Evolutionary conservation across 2,113 vertebrate species (phyloP), one percentile per base, ranked within the genome.

Genomic region (Brachypteracias leptosomus): DNA sequence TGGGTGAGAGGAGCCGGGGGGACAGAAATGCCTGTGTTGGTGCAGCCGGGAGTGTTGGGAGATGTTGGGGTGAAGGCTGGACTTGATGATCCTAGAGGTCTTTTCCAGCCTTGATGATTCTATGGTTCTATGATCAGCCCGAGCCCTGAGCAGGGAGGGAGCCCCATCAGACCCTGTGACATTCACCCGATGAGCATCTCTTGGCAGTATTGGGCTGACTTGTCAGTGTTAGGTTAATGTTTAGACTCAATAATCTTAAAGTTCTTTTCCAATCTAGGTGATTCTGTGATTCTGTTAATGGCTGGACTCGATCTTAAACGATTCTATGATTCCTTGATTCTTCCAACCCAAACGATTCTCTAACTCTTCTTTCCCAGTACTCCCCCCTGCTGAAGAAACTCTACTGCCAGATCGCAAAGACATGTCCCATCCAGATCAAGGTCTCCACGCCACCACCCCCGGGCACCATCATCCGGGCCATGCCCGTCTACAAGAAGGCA

Each of bases 371-470:
- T 52, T 85, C 77, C 35, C 96, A 99, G 99, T 99, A 99, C 96
- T 99, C 99, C 11, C 99, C 99, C 0, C 95, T 99, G 96, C 97
- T 99, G 97, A 99, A 99, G 98, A 99, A 99, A 78, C 98, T 99
- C 62, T 99, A 99, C 98, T 99, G 99, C 96, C 99, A 99, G 95
- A 99, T 99, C 2, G 99, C 99, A 68, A 99, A 99, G 96, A 99
- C 99, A 3, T 99, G 99, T 16, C 99, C 99, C 54, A 99, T 99
- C 97, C 99, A 99, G 98, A 98, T 99, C 98, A 99, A 99, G 95
- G 98, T 99, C 83, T 98, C 98, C 40, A 97, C 98, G 1, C 97
- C 98, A 0, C 99, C 99, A 0, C 99, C 99, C 0, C 99, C 99
- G 0, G 99, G 99, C 95, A 99, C 99, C 47, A 98, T 99, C 85